Conservation (phyloP, 2,888 invertebrate species). For the Parascotia fuliginaria region DNA sequence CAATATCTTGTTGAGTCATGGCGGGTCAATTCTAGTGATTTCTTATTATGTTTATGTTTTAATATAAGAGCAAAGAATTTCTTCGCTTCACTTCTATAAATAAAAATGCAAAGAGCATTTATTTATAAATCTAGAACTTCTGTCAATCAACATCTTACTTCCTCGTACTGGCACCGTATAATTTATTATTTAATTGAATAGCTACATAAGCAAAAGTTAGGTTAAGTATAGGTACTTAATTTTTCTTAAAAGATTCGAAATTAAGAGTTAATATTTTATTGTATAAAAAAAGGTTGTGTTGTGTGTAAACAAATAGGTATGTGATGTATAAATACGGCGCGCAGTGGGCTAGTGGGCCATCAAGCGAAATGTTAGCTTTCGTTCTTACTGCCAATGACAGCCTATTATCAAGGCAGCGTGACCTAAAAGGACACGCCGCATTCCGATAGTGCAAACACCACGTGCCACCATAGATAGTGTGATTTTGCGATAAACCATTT, state of each 20-base stretch:
- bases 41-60: neutral
- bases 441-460: conserved; percentile 51
- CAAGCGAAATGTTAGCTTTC: conserved; percentile 74
- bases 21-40: no score
- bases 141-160: conserved; percentile 32
- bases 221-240: no score
- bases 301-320: conserved; percentile 56
- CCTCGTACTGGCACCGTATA: conserved; percentile 19
- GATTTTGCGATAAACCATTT: conserved; percentile 10
- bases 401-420: conserved; percentile 60
- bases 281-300: conserved; percentile 29
- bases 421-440: conserved; percentile 73
- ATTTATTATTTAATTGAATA: conserved; percentile 32
- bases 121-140: conserved; percentile 22
- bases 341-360: conserved; percentile 68
- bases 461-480: conserved; percentile 15
- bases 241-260: no score
- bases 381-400: conserved; percentile 60
- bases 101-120: conserved; percentile 21
- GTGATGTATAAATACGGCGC: conserved; percentile 51
- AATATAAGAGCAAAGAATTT: neutral
- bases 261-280: no score
- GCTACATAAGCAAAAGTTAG: no score
- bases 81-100: neutral
- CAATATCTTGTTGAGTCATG: no score